phyloP scores from a whole-genome alignment of 2,113 vertebrate genomes.

The Notothenia coriiceps region DNA sequence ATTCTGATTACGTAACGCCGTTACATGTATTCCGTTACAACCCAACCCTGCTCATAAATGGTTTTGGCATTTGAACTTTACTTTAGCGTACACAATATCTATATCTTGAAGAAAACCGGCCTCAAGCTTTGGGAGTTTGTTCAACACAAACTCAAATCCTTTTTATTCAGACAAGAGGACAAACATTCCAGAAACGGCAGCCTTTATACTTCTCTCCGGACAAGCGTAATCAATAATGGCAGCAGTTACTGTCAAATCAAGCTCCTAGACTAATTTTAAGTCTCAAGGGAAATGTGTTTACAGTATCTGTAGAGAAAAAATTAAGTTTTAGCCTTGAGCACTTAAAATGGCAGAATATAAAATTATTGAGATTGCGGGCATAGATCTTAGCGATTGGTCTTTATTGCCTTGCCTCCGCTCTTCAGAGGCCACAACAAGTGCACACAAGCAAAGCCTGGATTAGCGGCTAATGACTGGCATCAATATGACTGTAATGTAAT shows the following conservation, averaged over 20 bases:
- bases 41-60: background rate
- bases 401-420: slow-evolving; percentile 78
- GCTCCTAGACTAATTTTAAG: slow-evolving; percentile 57
- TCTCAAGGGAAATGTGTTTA: slow-evolving; percentile 74
- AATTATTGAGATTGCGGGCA: slow-evolving; percentile 84
- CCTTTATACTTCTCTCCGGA: slow-evolving; percentile 61
- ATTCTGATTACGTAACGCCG: too few species aligned
- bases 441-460: slow-evolving; percentile 71
- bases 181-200: slow-evolving; percentile 46
- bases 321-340: slow-evolving; percentile 73
- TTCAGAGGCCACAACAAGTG: slow-evolving; percentile 72
- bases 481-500: slow-evolving; percentile 86
- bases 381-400: slow-evolving; percentile 81
- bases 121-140: background rate
- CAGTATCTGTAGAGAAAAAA: slow-evolving; percentile 70
- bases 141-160: slow-evolving; percentile 4
- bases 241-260: slow-evolving; percentile 69
- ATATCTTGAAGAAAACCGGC: background rate
- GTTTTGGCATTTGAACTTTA: background rate
- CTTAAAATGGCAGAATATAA: slow-evolving; percentile 80
- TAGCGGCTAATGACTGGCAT: slow-evolving; percentile 84
- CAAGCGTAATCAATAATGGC: slow-evolving; percentile 64
- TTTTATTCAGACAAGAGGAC: slow-evolving; percentile 33
- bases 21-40: too few species aligned
- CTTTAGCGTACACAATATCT: background rate